Percentiles rank a stretch among this genome's conserved stretches.
Evolutionary conservation across 2,888 invertebrate species (phyloP).

Genomic region (Himalopsyche anomala): DNA sequence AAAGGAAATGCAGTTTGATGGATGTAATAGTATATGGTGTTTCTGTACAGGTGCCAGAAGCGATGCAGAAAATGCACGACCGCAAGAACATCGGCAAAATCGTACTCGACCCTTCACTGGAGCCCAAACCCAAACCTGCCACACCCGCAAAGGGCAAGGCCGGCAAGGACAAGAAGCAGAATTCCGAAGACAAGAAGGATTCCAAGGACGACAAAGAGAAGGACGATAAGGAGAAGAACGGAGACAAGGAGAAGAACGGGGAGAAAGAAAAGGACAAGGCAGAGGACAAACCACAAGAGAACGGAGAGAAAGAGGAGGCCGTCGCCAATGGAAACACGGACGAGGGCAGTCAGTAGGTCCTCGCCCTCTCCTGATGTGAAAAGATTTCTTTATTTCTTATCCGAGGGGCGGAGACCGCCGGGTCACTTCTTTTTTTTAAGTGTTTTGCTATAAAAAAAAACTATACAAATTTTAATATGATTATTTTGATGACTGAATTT

Average conservation of each 20-base stretch:
- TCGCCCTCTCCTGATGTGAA: slow-evolving; percentile 49
- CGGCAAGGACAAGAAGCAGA: slow-evolving; percentile 84
- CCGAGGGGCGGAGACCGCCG: slow-evolving; percentile 62
- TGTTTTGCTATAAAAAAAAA: slow-evolving; percentile 52
- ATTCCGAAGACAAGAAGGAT: slow-evolving; percentile 82
- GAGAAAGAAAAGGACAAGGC: slow-evolving; percentile 66
- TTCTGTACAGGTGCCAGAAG: slow-evolving; percentile 83
- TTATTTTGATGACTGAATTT: slow-evolving; percentile 46
- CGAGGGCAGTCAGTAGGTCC: slow-evolving; percentile 70
- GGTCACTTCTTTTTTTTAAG: slow-evolving; percentile 54
- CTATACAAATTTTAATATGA: slow-evolving; percentile 49
- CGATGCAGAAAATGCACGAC: slow-evolving; percentile 95
- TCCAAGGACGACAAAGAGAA: slow-evolving; percentile 74
- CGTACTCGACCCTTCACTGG: slow-evolving; percentile 87
- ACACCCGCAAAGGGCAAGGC: slow-evolving; percentile 86
- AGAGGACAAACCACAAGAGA: slow-evolving; percentile 67
- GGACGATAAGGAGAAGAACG: slow-evolving; percentile 78
- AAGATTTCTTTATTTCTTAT: slow-evolving; percentile 60
- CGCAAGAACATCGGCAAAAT: slow-evolving; percentile 94
- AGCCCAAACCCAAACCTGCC: slow-evolving; percentile 87
- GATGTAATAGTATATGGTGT: too few relatives aligned
- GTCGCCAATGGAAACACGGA: slow-evolving; percentile 76
- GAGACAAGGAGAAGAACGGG: slow-evolving; percentile 73
- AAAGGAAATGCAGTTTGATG: too few relatives aligned
- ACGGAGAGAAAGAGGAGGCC: slow-evolving; percentile 76